Evolutionary conservation across 2,113 vertebrate species (phyloP), one percentile per base, ranked within the genome.

Genomic region (Xyrauchen texanus): DNA sequence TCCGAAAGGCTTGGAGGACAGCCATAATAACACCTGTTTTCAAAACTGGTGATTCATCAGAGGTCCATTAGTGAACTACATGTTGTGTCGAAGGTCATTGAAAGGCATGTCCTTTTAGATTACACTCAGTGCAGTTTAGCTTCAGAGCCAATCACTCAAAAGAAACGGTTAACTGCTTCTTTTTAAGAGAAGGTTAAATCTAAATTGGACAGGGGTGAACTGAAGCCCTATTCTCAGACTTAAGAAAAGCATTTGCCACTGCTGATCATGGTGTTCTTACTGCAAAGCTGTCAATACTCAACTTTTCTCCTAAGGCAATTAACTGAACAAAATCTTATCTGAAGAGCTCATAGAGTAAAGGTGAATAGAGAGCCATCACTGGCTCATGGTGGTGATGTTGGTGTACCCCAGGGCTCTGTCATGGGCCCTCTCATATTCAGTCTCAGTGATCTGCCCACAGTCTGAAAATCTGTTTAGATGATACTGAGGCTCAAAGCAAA

Each of bases 1-100:
- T n/a, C 42, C 53, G 52, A 15, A 58, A 15, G 7, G 13, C 13
- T 57, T 4, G 34, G 52, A 44, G n/a, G 53, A 45, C 8, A 53
- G 13, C 8, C 8, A n/a, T 71, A 16, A 46, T 58, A 9, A 46
- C 3, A 6, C 8, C 42, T 9, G 3, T 57, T 70, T 71, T 71
- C 69, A 8, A 71, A 55, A 13, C 53, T 58, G 55, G 55, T 15
- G 13, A n/a, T 58, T 58, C 55, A n/a, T 72, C 13, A 47, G 42
- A 60, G 55, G 8, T 46, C 10, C 69, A 60, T 72, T 60, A 47
- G 44, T 58, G 55, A 16, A 58, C 9, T 16, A 72, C 55, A 53
- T 16, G 13, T 72, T 12, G 55, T 60, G 69, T 72, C 44, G 55
- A 72, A 72, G 69, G 69, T 60, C 53, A 72, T 21, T 8, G 55